Base-by-base conservation (phyloP, 2,113 vertebrate species). In the Petrocephalus microphthalmus region DNA sequence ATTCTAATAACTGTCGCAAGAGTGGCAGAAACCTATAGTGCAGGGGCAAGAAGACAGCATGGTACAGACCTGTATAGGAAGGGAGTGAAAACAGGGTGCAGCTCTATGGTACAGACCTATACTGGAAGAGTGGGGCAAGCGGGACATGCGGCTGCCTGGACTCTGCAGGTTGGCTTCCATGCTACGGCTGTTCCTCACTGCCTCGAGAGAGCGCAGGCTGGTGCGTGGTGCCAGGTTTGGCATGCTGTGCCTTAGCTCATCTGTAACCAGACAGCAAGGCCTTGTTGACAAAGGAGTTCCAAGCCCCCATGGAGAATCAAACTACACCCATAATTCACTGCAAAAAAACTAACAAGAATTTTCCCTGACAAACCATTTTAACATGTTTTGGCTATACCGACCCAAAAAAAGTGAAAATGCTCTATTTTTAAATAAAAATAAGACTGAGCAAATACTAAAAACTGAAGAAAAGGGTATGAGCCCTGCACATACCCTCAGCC, bases 221-320 rank as follows among this genome's bases (percentile, higher is more conserved):
- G 96, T 96, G 92, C 96, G 96, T 88, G 95, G 95, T 90, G 97
- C 96, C 94, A 97, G 92, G 91, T 97, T 97, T 91, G 97, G 97
- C 97, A 98, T 98, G 94, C 97, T 97, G 94, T 97, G 96, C 53
- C 97, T 94, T 93, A 97, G 93, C 92, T 98, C 97, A 92, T 97
- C 97, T 98, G 95, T 90, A 96, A 96, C 90, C 92, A 74, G 47
- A 89, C 19, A 20, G 45, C 87, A 88, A 11, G 25, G 25, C 7
- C 71, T 42, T 1, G 15, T 5, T 57, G 0, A 78, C 49, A 81
- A 20, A 33, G 71, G 17, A 37, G 20, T n/a, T 8, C 87, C 33
- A 49, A 49, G 13, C 13, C 20, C 20, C 17, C 6, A 37, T 1
- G 13, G 53, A 85, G n/a, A 56, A 51, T 17, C 20, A 84, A 29